phyloP scores from a whole-genome alignment of 37 sponge, comb jelly and placozoan species.

The Cliona cf. orientalis region DNA sequence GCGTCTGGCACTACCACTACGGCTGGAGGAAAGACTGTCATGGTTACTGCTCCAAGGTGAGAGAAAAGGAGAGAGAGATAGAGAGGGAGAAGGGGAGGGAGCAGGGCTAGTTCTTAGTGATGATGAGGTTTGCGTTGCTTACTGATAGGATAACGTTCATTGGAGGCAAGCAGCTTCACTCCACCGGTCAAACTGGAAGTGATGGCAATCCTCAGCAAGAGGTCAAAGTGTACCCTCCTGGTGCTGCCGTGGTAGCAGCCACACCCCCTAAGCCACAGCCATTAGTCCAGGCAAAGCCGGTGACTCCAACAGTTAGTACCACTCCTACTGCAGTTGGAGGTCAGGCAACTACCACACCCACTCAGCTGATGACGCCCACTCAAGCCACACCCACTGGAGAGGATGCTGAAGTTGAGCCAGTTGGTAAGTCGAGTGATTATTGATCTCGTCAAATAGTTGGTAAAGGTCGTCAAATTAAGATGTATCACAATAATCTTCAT shows the following conservation, averaged over 20 bases:
- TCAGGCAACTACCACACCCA: background rate
- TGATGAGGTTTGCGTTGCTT: background rate
- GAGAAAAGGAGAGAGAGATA: too few relatives aligned
- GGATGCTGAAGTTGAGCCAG: slow-evolving; percentile 41
- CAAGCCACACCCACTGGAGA: background rate
- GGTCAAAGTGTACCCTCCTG: slow-evolving; percentile 57
- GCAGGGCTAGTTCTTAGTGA: too few relatives aligned
- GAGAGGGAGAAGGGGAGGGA: too few relatives aligned
- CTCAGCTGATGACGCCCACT: background rate
- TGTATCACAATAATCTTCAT: background rate
- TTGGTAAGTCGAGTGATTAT: slow-evolving; percentile 48
- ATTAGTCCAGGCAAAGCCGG: too few relatives aligned
- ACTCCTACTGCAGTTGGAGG: background rate
- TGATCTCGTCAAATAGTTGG: background rate
- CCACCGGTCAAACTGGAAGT: slow-evolving; percentile 35
- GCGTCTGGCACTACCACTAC: background rate
- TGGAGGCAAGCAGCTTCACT: slow-evolving; percentile 68
- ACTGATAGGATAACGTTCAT: slow-evolving; percentile 61
- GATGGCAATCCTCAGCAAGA: background rate
- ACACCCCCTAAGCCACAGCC: too few relatives aligned
- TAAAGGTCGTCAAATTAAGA: background rate
- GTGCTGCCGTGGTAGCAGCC: slow-evolving; percentile 4
- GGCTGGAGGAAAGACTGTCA: slow-evolving; percentile 10
- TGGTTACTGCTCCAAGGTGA: slow-evolving; percentile 15
- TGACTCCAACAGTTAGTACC: background rate